Conservation (phyloP, 1,140 invertebrate genomes). For the Calliphora vicina region DNA sequence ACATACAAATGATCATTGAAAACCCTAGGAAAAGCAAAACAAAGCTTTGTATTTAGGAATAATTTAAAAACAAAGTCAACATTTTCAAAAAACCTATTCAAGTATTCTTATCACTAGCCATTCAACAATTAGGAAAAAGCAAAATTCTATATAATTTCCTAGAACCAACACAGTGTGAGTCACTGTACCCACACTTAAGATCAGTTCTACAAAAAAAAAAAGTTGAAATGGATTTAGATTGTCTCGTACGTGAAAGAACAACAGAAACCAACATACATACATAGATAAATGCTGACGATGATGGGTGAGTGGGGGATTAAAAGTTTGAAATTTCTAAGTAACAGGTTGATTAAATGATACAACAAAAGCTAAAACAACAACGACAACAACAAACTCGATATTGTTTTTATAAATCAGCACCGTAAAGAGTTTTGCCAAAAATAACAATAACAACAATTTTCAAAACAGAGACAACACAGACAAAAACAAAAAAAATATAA, state of each 20-base stretch:
- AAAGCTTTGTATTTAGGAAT: too few species aligned
- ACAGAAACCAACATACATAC: not conserved
- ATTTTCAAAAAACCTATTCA: too few species aligned
- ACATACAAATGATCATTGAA: too few species aligned
- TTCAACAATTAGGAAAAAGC: too few species aligned
- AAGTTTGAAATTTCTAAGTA: not conserved
- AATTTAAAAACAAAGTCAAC: too few species aligned
- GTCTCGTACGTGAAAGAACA: not conserved
- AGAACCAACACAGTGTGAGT: too few species aligned
- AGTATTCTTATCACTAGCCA: too few species aligned
- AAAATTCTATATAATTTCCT: too few species aligned
- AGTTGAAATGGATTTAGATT: not conserved
- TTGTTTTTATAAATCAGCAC: conserved; percentile 1
- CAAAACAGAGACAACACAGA: not conserved
- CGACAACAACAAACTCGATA: not conserved
- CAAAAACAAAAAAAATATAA: not conserved
- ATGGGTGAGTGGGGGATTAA: not conserved
- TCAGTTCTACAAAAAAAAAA: not conserved
- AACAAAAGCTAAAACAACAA: not conserved
- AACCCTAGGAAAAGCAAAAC: too few species aligned
- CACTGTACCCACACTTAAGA: too few species aligned
- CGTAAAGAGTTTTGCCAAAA: not conserved
- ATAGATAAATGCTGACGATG: not conserved
- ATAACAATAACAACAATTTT: not conserved
- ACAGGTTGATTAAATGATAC: not conserved